Base-by-base conservation (phyloP, 2,888 invertebrate species). In the Epiblema foenella region DNA sequence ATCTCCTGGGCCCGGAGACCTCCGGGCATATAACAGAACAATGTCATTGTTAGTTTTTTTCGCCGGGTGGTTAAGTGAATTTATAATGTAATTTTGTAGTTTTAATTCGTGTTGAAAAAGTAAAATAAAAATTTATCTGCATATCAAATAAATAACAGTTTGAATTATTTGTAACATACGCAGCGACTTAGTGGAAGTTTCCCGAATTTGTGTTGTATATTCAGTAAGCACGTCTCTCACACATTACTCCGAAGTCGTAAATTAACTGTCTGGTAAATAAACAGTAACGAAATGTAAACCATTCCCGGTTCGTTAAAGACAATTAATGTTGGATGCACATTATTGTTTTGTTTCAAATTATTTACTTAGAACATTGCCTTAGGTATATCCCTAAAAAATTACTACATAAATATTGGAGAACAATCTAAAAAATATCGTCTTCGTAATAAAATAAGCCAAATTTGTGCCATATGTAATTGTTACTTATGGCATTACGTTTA, bases 211-310 rank as follows among this genome's bases (percentile, higher is more conserved):
- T 37, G 17, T 56, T 56, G 17, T 56, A 56, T 56, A 29, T 29
- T 56, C 29, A 17, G 37, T 33, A 54, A 24, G 24, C 37, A 11
- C 17, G 33, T 29, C 37, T 37, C 17, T 29, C 57, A 17, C 3
- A 37, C 1, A 56, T 56, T 56, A n/a, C 29, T 17, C 29, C 9
- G 57, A 37, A 37, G 2, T 57, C 18, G 37, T 37, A 57, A 57
- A 57, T 37, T 37, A 17, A n/a, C n/a, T 29, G 10, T 37, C 5
- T 54, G 20, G 12, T 57, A 57, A 57, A 57, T 57, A 56, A 56
- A 56, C 56, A 56, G n/a, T n/a, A 10, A 15, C 7, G 54, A 29
- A n/a, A 20, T 7, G 24, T 12, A 39, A 39, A 46, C 46, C 15
- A 46, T 46, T 33, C 8, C 46, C n/a, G 15, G n/a, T 42, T 42